Conservation (phyloP, 2,113 vertebrate genomes). For the Coreoperca whiteheadi region DNA sequence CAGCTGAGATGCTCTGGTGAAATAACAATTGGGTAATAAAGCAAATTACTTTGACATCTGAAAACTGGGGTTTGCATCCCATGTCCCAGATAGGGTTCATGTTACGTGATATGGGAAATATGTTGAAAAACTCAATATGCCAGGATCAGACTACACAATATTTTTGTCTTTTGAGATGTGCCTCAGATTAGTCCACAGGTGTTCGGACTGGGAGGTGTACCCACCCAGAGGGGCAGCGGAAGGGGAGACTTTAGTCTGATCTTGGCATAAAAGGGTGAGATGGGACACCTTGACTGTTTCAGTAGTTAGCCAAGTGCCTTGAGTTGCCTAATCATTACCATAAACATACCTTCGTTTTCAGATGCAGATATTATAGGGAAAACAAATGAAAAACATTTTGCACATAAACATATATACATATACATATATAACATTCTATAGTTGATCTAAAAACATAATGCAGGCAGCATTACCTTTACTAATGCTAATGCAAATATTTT, state of each 20-base stretch:
- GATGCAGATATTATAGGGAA: neutral
- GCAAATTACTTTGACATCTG: too few species aligned
- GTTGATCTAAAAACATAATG: neutral
- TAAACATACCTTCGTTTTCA: neutral
- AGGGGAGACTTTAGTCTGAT: neutral
- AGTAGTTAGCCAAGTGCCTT: neutral
- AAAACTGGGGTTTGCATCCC: too few species aligned
- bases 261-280: neutral
- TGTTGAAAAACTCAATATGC: neutral
- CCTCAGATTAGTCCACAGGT: neutral
- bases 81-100: neutral
- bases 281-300: neutral
- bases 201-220: neutral
- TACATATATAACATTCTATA: neutral
- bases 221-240: neutral
- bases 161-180: neutral
- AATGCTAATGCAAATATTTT: slow-evolving; percentile 3
- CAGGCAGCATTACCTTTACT: neutral
- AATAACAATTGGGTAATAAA: too few species aligned
- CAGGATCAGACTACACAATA: neutral
- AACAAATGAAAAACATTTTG: neutral
- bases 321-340: neutral
- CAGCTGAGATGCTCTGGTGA: neutral
- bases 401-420: neutral
- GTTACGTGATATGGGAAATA: neutral